Evolutionary conservation across 2,888 invertebrate genomes (phyloP).

Genomic region (Megalurothrips usitatus): DNA sequence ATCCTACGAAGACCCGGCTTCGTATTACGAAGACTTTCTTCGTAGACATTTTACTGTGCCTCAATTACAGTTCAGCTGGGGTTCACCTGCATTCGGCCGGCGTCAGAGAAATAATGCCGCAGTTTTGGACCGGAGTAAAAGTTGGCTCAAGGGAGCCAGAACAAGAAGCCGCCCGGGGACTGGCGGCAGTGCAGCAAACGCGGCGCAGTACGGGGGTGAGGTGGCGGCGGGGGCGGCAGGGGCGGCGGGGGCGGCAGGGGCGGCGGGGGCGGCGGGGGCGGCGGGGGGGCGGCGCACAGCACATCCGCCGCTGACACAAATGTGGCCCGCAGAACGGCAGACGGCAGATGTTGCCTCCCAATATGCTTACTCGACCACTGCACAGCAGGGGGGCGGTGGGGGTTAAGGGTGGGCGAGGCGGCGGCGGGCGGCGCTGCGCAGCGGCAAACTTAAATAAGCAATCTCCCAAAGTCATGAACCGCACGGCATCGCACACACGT

Average conservation of each 20-base stretch:
- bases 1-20: too few relatives aligned
- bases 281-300: background rate
- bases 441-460: background rate
- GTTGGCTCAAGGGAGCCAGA: too few relatives aligned
- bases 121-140: too few relatives aligned
- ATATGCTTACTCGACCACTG: background rate
- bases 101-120: too few relatives aligned
- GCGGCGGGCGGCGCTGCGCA: background rate
- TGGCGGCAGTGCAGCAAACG: too few relatives aligned
- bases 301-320: background rate
- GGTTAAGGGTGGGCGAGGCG: background rate
- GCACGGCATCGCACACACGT: too few relatives aligned
- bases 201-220: too few relatives aligned
- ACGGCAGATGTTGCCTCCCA: background rate
- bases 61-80: too few relatives aligned
- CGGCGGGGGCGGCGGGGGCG: background rate
- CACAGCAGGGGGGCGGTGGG: background rate
- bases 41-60: too few relatives aligned
- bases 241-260: background rate
- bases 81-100: too few relatives aligned
- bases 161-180: too few relatives aligned
- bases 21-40: too few relatives aligned
- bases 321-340: background rate
- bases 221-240: background rate
- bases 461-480: background rate